These are phyloP conservation scores for Yasuhikotakia modesta DNA, from an alignment of 2,797 vertebrate species.

Conservation along the genomic window DNA sequence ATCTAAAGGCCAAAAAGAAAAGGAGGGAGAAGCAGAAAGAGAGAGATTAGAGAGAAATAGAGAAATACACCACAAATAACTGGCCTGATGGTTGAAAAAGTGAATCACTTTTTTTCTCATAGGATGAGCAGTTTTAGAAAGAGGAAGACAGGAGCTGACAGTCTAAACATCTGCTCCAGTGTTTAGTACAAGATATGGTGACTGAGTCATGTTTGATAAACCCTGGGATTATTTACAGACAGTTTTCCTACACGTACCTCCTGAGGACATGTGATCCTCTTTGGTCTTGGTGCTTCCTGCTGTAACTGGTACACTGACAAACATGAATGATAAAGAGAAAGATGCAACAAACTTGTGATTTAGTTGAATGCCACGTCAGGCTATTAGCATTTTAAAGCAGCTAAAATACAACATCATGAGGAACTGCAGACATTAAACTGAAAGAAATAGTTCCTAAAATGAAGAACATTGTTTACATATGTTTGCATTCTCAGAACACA, in stretches of 20 bases:
- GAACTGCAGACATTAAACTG: too few relatives aligned
- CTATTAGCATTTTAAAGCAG: background rate
- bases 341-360: slow-evolving; percentile 44
- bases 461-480: too few relatives aligned
- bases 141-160: background rate
- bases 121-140: slow-evolving; percentile 8
- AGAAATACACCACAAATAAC: slow-evolving; percentile 2
- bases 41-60: background rate
- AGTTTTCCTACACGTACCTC: slow-evolving; percentile 84
- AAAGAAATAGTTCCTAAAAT: too few relatives aligned
- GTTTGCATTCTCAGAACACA: too few relatives aligned
- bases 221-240: slow-evolving; percentile 34
- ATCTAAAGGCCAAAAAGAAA: slow-evolving; percentile 76
- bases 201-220: slow-evolving; percentile 19
- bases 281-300: slow-evolving; percentile 94
- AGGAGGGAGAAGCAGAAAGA: slow-evolving; percentile 15
- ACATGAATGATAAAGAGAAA: slow-evolving; percentile 26
- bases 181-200: slow-evolving; percentile 39
- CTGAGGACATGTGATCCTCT: slow-evolving; percentile 91
- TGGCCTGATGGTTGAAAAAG: background rate
- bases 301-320: slow-evolving; percentile 96
- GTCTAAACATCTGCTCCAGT: slow-evolving; percentile 20
- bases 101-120: slow-evolving; percentile 3
- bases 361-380: background rate
- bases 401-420: background rate